Base-by-base conservation (phyloP, 2,113 vertebrate species). In the Salvelinus fontinalis region DNA sequence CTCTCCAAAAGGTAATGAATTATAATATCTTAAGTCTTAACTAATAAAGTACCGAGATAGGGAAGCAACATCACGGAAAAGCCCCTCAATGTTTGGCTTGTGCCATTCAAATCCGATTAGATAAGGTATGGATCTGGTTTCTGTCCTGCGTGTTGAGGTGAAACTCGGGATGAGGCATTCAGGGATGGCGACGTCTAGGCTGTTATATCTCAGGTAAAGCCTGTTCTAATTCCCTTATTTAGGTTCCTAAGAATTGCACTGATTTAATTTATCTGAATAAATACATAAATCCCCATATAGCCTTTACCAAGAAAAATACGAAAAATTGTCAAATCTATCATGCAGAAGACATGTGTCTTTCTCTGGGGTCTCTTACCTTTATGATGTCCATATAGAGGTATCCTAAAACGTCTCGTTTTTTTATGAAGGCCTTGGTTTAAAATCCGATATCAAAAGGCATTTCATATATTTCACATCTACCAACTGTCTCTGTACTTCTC, bases 81-180 rank as follows among this genome's bases (percentile, higher is more conserved):
- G 76, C 51, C 3, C 14, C 85, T 83, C 12, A 44, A 69, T 24
- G 72, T 75, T 75, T 75, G 73, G 73, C 20, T 85, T 85, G 88
- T 89, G 91, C 88, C 89, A 90, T 92, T 93, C 90, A 87, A 84
- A 88, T 91, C 85, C 87, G 89, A 86, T 93, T 93, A 91, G 92
- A 94, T 93, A 94, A 93, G 81, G 89, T 88, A 75, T 88, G 88
- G 92, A 88, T 98, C 95, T 88, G 91, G 93, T 97, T 96, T 95
- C 95, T 85, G 79, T 88, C 87, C 93, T 87, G 83, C 87, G 91
- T 93, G 94, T 93, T 93, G 86, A 93, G 93, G 90, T 91, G 93
- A 90, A 94, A 92, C 90, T 66, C 82, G 85, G 88, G 81, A 83
- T 82, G 76, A 80, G 81, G 81, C 83, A 83, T 79, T 95, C 93